Base-by-base conservation (phyloP, 2,113 vertebrate genomes). In the Ammodytes marinus region DNA sequence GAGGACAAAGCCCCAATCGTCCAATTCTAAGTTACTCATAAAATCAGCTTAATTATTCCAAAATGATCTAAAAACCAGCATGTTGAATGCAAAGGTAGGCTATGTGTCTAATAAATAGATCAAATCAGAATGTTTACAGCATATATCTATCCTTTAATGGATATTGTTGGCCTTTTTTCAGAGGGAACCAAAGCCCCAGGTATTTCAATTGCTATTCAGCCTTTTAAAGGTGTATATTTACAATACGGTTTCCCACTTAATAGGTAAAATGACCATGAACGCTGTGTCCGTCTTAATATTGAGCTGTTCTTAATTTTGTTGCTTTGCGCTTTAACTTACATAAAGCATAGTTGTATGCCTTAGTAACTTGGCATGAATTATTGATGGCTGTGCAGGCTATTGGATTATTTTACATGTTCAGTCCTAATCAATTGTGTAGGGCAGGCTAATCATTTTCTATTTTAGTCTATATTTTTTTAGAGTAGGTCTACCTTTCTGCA, bases 201-300 rank as follows among this genome's bases (percentile, higher is more conserved):
- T 43, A 3, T 43, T 6, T 14, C 42, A 6, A 71, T 37, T 19
- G 17, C 14, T 4, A 58, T 4, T 47, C 8, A 49, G 15, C 2
- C 46, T 2, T 50, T 35, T 45, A 35, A 64, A 45, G 13, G 9
- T 74, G 13, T 19, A 74, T 5, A 74, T 65, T 52, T 45, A 75
- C 6, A 46, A 40, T 2, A 40, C 45, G 45, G 19, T 19, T 8
- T 42, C 6, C 13, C 13, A 61, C 40, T 69, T 8, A 10, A 11
- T 7, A 15, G 14, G 15, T 13, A 67, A 50, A 67, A 11, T 35
- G 19, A 17, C 27, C 55, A 57, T 57, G 1, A 45, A 40, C 27
- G 55, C n/a, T 35, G 40, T 47, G 12, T 45, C 27, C 11, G 37
- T 68, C 47, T 52, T 72, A 5, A 46, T 35, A n/a, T 57, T 58